These are phyloP conservation scores for Halocynthia aurantium DNA, from an alignment of 23 tunicate genomes.

Conservation along the genomic window DNA sequence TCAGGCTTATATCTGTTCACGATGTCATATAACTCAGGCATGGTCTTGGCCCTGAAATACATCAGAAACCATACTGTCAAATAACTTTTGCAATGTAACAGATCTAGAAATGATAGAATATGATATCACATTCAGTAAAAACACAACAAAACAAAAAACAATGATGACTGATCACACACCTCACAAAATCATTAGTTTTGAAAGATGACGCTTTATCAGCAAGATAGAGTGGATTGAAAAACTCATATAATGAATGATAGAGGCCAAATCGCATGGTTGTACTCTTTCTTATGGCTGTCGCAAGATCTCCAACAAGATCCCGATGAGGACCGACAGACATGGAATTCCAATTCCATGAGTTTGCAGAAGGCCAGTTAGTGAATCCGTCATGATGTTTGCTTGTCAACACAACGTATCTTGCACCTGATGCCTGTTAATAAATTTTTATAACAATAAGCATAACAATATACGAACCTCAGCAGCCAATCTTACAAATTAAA, in stretches of 20 bases:
- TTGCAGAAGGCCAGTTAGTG: slow-evolving; percentile 87
- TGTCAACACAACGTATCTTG: slow-evolving; percentile 52
- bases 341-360: slow-evolving; percentile 85
- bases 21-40: slow-evolving; percentile 91
- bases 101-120: neutral
- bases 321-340: slow-evolving; percentile 80
- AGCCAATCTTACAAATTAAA: too few relatives aligned
- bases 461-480: too few relatives aligned
- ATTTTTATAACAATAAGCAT: too few relatives aligned
- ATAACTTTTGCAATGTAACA: too few relatives aligned
- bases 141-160: neutral
- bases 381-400: slow-evolving; percentile 90
- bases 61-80: too few relatives aligned
- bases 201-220: slow-evolving; percentile 38
- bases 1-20: slow-evolving; percentile 81
- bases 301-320: slow-evolving; percentile 85
- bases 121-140: neutral
- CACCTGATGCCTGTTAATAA: slow-evolving; percentile 33
- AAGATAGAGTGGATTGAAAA: slow-evolving; percentile 57
- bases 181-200: slow-evolving; percentile 63
- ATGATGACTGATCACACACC: slow-evolving; percentile 1
- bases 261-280: slow-evolving; percentile 70
- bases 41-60: slow-evolving; percentile 28
- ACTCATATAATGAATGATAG: slow-evolving; percentile 75
- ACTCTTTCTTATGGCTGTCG: slow-evolving; percentile 43